Evolutionary conservation across 2,113 vertebrate genomes (phyloP).

Genomic region (Phyllopteryx taeniolatus): DNA sequence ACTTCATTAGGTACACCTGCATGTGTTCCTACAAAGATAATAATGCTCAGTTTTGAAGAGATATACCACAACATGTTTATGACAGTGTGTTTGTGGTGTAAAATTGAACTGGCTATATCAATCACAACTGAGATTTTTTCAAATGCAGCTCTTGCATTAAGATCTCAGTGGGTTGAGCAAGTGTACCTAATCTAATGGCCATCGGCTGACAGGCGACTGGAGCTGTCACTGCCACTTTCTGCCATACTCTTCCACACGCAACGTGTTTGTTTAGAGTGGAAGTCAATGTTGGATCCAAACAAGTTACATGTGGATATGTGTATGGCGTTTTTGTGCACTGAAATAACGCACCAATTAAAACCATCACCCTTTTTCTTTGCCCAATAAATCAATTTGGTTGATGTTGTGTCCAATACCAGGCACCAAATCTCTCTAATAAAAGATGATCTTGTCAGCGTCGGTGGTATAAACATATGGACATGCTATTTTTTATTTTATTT

Average conservation of each 20-base stretch:
- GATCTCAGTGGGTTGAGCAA: neutral
- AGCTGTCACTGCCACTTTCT: conserved; percentile 2
- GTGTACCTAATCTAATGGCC: neutral
- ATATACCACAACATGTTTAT: neutral
- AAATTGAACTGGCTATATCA: neutral
- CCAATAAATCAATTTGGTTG: neutral
- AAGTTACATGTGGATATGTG: neutral
- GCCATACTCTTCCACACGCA: neutral
- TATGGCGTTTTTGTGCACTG: neutral
- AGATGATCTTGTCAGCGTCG: neutral
- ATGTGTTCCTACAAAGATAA: neutral
- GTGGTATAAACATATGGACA: conserved; percentile 7
- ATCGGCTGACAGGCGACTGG: conserved; percentile 1
- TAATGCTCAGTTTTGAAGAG: neutral
- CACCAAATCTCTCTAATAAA: neutral
- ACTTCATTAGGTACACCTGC: neutral
- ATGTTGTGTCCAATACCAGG: neutral
- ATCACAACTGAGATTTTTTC: neutral
- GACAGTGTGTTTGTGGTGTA: neutral
- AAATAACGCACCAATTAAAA: neutral
- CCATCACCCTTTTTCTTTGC: conserved; percentile 17
- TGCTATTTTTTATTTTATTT: conserved; percentile 2
- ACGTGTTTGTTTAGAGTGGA: neutral
- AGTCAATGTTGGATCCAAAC: neutral
- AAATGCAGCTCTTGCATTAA: neutral